These are phyloP conservation scores for Pheosia gnoma DNA, from an alignment of 2,888 invertebrate species.

Conservation along the genomic window DNA sequence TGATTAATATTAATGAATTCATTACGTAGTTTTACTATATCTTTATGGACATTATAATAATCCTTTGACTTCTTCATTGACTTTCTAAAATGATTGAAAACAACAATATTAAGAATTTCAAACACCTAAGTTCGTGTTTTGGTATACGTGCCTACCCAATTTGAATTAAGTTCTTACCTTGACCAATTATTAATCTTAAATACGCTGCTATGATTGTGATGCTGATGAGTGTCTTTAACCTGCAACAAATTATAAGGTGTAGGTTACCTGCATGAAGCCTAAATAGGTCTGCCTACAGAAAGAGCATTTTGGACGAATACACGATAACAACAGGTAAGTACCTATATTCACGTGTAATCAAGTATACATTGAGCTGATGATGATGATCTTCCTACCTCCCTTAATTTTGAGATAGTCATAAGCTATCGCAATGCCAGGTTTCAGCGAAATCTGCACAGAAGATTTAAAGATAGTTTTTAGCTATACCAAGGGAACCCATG, in stretches of 20 bases:
- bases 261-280: too few species aligned
- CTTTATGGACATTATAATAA: slow-evolving; percentile 52
- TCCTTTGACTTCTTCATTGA: slow-evolving; percentile 53
- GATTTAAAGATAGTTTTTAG: too few species aligned
- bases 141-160: background rate
- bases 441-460: too few species aligned
- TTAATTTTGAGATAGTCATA: too few species aligned
- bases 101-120: background rate
- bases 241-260: slow-evolving; percentile 34
- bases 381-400: too few species aligned
- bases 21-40: slow-evolving; percentile 63
- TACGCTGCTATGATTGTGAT: slow-evolving; percentile 33
- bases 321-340: too few species aligned
- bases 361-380: too few species aligned
- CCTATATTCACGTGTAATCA: too few species aligned
- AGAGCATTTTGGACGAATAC: too few species aligned
- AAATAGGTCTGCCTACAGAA: too few species aligned
- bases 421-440: too few species aligned
- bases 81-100: slow-evolving; percentile 51
- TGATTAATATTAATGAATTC: slow-evolving; percentile 59
- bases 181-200: slow-evolving; percentile 41
- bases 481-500: too few species aligned
- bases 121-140: background rate
- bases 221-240: slow-evolving; percentile 55
- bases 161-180: slow-evolving; percentile 39